phyloP scores from a whole-genome alignment of 2,113 vertebrate genomes.

The Chaenocephalus aceratus region DNA sequence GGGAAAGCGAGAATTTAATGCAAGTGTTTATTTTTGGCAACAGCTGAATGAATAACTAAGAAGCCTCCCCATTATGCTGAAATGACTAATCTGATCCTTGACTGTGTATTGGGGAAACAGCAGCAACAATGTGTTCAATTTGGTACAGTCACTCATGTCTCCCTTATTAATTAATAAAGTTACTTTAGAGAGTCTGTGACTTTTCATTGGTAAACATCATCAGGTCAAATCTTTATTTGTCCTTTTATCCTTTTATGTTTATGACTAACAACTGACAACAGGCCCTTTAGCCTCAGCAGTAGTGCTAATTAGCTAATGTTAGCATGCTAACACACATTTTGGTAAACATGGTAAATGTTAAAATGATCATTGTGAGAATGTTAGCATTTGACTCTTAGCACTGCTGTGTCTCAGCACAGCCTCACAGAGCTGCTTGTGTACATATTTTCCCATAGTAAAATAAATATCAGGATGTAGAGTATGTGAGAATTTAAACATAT shows the following conservation, averaged over 20 bases:
- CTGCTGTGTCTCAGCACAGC: background rate
- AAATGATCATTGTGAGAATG: background rate
- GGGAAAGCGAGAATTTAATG: too few relatives aligned
- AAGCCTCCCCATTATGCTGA: too few relatives aligned
- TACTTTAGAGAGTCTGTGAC: background rate
- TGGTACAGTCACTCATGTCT: too few relatives aligned
- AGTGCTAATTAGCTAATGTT: background rate
- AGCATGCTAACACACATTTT: background rate
- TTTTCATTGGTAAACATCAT: background rate
- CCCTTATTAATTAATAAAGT: too few relatives aligned
- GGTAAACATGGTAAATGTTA: background rate
- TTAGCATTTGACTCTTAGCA: background rate
- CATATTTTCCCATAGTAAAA: background rate
- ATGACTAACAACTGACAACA: background rate
- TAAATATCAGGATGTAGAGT: background rate
- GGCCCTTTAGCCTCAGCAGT: background rate
- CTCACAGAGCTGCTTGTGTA: background rate
- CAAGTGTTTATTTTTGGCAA: too few relatives aligned
- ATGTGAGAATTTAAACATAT: slow-evolving; percentile 1
- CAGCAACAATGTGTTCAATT: too few relatives aligned
- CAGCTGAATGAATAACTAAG: too few relatives aligned
- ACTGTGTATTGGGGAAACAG: too few relatives aligned
- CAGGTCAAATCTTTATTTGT: background rate
- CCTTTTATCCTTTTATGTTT: background rate
- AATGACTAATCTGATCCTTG: too few relatives aligned